A percentile compares a stretch with the other conserved stretches of the same genome.
These are phyloP conservation scores for Harpalus rubripes DNA, from an alignment of 2,888 invertebrate genomes.

Conservation along the genomic window DNA sequence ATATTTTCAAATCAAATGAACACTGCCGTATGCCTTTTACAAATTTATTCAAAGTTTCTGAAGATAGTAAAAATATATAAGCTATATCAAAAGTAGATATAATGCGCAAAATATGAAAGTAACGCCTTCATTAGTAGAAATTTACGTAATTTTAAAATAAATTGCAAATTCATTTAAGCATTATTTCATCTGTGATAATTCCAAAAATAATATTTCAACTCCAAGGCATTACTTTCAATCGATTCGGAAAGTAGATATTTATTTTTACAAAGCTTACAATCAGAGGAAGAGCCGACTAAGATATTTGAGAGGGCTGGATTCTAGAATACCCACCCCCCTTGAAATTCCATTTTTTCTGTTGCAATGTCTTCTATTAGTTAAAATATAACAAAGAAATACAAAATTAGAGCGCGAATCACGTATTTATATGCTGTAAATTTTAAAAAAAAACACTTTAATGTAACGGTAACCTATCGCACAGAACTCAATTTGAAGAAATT, in stretches of 20 bases:
- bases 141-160: constrained; percentile 19
- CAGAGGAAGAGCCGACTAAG: neutral
- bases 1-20: constrained; percentile 38
- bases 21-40: constrained; percentile 64
- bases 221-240: constrained; percentile 36
- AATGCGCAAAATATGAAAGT: constrained; percentile 19
- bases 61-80: constrained; percentile 61
- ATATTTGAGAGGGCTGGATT: neutral
- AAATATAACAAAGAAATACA: too few species aligned
- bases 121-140: constrained; percentile 24
- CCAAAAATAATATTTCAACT: constrained; percentile 24
- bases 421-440: too few species aligned
- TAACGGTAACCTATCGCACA: too few species aligned
- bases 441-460: too few species aligned
- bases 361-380: too few species aligned
- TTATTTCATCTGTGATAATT: constrained; percentile 53
- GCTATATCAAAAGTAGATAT: constrained; percentile 22
- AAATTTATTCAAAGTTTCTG: constrained; percentile 45
- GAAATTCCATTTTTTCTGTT: too few species aligned
- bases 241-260: constrained; percentile 26
- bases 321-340: too few species aligned
- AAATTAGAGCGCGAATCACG: too few species aligned
- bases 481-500: too few species aligned
- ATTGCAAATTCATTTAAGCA: constrained; percentile 5
- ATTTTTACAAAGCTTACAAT: constrained; percentile 14